These are phyloP conservation scores for Polyommatus icarus DNA, from an alignment of 2,888 invertebrate genomes.

Conservation along the genomic window DNA sequence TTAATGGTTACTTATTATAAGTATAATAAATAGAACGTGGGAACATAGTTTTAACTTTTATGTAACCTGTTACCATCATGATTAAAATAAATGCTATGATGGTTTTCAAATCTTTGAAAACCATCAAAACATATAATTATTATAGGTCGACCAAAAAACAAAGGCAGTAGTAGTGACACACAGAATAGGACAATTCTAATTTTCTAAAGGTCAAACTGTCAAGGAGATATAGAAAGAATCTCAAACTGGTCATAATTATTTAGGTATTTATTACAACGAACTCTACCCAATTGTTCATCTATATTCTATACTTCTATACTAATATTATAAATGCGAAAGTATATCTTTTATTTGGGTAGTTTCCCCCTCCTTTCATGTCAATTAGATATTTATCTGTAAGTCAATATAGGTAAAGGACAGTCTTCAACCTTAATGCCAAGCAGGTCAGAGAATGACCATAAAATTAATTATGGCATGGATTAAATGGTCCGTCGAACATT, in stretches of 20 bases:
- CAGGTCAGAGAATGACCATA: slow-evolving; percentile 26
- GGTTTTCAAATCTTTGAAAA: background rate
- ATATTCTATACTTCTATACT: no score
- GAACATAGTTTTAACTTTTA: background rate
- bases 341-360: no score
- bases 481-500: slow-evolving; percentile 4
- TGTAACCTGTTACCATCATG: background rate
- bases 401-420: slow-evolving; percentile 1
- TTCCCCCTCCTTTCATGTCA: background rate
- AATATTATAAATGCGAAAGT: no score
- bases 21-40: background rate
- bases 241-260: no score
- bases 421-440: slow-evolving; percentile 5
- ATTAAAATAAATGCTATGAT: background rate
- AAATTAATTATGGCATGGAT: slow-evolving; percentile 22
- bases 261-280: no score
- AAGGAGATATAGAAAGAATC: no score
- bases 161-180: background rate
- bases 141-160: background rate
- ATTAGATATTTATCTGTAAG: slow-evolving; percentile 6
- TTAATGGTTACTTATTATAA: background rate
- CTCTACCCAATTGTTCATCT: no score
- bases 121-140: no score
- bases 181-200: no score
- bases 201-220: no score